Evolutionary conservation across 2,888 invertebrate genomes (phyloP), one percentile per base, ranked within the genome.

Genomic region (Eristalis tenax): DNA sequence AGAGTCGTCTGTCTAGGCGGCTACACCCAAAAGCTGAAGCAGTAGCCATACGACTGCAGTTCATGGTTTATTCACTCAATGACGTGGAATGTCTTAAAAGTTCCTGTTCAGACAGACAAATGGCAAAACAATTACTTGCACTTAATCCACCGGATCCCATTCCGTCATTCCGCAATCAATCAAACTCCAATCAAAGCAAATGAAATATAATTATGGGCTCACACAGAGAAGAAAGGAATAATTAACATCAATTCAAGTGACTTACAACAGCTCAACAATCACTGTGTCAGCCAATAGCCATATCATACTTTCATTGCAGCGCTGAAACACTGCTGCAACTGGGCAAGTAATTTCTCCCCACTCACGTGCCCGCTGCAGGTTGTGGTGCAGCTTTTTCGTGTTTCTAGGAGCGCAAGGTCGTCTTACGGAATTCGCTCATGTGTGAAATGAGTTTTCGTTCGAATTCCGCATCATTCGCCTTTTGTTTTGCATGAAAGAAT

Each of bases 371-470:
- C 22, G 40, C n/a, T 18, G 61, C 73, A 68, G 59, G 73, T 73
- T 28, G 68, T 65, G 6, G 38, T 61, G 28, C 63, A 66, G 40
- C 73, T 43, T 43, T 43, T 43, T 63, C 2, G 38, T 40, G 4
- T 18, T 13, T 15, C 50, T n/a, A 76, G 78, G 35, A 56, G 74
- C 65, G 64, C 78, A 86, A 86, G 86, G 86, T 40, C 86, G 78
- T 86, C 66, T 32, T 70, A 26, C 75, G 78, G 86, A 86, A 86
- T 79, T 56, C 35, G 65, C 35, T 86, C 78, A 66, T 70, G 78
- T 86, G 74, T 86, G 83, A 86, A 86, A 86, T 83, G 75, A 61
- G 70, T 80, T 79, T 63, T 61, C 22, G 28, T 63, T 73, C 59
- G 23, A 13, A 65, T 59, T 59, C 59, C 59, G 26, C 59, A 23